phyloP scores from a whole-genome alignment of 2,113 vertebrate genomes.

The Silurus meridionalis region DNA sequence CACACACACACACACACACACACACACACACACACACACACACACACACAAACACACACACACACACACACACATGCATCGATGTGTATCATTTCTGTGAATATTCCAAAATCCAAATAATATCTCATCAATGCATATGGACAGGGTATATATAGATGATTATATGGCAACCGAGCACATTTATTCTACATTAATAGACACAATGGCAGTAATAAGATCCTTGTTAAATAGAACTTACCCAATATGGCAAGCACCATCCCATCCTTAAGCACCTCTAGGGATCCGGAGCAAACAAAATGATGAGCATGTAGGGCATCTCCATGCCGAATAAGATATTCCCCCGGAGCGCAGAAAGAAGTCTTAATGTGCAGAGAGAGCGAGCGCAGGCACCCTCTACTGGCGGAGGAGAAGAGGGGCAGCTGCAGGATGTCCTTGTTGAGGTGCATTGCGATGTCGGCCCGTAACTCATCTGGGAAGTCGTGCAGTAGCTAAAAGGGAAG shows the following conservation, averaged over 20 bases:
- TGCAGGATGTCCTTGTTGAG: conserved; percentile 96
- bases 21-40: background rate
- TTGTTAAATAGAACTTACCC: conserved; percentile 73
- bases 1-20: background rate
- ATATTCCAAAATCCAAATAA: background rate
- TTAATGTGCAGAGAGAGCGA: conserved; percentile 95
- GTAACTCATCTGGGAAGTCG: conserved; percentile 93
- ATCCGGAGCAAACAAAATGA: conserved; percentile 93
- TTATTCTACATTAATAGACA: background rate
- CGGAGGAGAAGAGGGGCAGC: conserved; percentile 86
- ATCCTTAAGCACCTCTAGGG: conserved; percentile 91
- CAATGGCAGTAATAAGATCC: background rate
- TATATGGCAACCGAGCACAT: background rate
- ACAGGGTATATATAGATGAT: background rate
- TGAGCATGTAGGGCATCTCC: conserved; percentile 91
- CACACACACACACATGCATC: background rate
- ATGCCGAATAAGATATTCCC: conserved; percentile 90
- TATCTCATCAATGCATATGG: background rate
- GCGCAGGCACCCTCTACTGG: conserved; percentile 90
- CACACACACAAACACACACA: background rate
- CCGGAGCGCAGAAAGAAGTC: conserved; percentile 91
- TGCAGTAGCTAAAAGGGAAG: conserved; percentile 80
- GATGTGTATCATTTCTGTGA: background rate
- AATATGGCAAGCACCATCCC: conserved; percentile 90
- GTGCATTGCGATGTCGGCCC: conserved; percentile 93